phyloP scores from a whole-genome alignment of 2,113 vertebrate species.

The Henicopernis longicauda region DNA sequence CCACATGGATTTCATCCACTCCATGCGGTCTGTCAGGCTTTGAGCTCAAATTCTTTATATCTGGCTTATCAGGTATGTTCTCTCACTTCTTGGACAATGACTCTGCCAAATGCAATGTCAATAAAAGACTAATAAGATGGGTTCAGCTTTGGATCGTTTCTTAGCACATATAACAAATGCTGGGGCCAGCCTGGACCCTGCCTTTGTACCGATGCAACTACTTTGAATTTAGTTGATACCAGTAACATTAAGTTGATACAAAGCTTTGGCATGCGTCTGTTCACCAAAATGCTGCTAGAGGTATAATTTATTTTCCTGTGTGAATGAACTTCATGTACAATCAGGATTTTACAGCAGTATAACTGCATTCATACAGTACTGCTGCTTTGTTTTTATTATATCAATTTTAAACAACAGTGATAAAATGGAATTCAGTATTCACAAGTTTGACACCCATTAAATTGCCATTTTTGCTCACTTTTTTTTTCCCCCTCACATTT shows the following conservation, averaged over 20 bases:
- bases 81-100: background rate
- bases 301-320: background rate
- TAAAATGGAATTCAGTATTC: slow-evolving; percentile 6
- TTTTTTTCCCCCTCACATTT: background rate
- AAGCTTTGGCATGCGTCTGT: background rate
- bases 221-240: background rate
- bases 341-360: background rate
- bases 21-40: background rate
- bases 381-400: background rate
- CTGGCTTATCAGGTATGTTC: background rate
- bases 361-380: background rate
- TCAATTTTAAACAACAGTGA: background rate
- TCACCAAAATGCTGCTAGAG: background rate
- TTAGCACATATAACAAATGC: background rate
- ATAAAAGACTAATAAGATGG: background rate
- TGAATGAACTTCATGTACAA: background rate
- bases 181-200: background rate
- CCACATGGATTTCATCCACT: background rate
- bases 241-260: background rate
- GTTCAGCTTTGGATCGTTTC: background rate
- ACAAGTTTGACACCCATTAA: background rate
- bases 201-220: background rate
- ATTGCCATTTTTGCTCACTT: background rate
- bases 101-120: background rate
- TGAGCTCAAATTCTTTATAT: background rate